Evolutionary conservation across 2,888 invertebrate genomes (phyloP).

Genomic region (Sphinx pinastri): DNA sequence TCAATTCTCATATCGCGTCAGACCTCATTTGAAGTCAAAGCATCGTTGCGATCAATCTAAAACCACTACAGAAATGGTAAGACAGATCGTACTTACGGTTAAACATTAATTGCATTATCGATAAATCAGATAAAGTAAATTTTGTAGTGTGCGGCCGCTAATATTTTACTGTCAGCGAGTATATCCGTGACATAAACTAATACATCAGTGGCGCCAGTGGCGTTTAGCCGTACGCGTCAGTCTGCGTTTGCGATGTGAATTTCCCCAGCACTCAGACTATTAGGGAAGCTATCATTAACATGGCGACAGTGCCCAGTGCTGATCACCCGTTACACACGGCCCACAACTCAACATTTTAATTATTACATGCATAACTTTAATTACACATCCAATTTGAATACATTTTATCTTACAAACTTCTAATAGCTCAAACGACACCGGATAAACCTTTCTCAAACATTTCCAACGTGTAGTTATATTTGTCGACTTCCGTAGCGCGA

Average conservation of each 20-base stretch:
- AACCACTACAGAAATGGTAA: constrained; percentile 2
- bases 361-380: constrained; percentile 32
- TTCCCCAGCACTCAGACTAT: constrained; percentile 68
- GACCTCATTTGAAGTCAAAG: background rate
- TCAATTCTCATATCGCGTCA: background rate
- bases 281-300: constrained; percentile 79
- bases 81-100: constrained; percentile 22
- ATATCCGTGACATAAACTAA: constrained; percentile 74
- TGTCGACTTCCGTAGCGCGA: background rate
- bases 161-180: constrained; percentile 53
- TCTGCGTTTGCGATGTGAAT: constrained; percentile 76
- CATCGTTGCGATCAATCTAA: background rate
- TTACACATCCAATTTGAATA: constrained; percentile 16
- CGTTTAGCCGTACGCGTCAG: constrained; percentile 67
- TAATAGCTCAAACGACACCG: background rate
- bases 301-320: constrained; percentile 75
- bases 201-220: constrained; percentile 74
- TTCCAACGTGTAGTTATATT: background rate
- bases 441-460: background rate
- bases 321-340: constrained; percentile 61
- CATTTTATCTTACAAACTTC: constrained; percentile 12
- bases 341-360: constrained; percentile 57
- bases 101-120: constrained; percentile 26
- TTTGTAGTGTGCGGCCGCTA: constrained; percentile 39
- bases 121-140: constrained; percentile 31